Percentiles rank a stretch among this genome's conserved stretches.
phyloP scores from a whole-genome alignment of 64 coral and sea anemone species.

The Montipora sp. region DNA sequence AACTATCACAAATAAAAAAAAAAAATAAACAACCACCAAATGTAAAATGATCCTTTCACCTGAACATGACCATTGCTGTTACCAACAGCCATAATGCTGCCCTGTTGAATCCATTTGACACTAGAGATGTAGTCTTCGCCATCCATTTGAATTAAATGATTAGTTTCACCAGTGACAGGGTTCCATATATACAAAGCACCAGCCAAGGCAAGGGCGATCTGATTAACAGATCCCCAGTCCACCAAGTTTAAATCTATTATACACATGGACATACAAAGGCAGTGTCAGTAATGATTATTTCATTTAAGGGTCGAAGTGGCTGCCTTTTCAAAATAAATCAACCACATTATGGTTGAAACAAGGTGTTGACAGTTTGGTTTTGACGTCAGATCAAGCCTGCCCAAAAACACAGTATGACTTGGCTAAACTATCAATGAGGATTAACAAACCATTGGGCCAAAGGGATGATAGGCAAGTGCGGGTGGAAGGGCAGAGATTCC shows the following conservation, averaged over 20 bases:
- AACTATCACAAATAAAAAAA: too few species aligned
- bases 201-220: conserved; percentile 81
- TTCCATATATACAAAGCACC: conserved; percentile 86
- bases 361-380: too few species aligned
- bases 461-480: too few species aligned
- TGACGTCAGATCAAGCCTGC: too few species aligned
- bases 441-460: too few species aligned
- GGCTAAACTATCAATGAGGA: too few species aligned
- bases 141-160: conserved; percentile 83
- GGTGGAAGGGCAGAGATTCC: too few species aligned
- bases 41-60: conserved; percentile 3
- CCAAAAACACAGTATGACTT: too few species aligned
- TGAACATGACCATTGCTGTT: conserved; percentile 71
- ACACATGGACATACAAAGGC: neutral
- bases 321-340: too few species aligned
- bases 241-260: conserved; percentile 88
- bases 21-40: neutral
- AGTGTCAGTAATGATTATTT: neutral
- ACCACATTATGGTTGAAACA: too few species aligned
- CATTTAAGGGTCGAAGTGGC: too few species aligned
- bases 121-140: conserved; percentile 90
- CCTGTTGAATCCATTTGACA: conserved; percentile 77
- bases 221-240: conserved; percentile 88
- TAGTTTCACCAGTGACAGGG: conserved; percentile 52
- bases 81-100: conserved; percentile 84